Percentiles rank a stretch among this genome's conserved stretches.
Conservation (phyloP, 2,113 vertebrate genomes). For the Carlito syrichta region DNA sequence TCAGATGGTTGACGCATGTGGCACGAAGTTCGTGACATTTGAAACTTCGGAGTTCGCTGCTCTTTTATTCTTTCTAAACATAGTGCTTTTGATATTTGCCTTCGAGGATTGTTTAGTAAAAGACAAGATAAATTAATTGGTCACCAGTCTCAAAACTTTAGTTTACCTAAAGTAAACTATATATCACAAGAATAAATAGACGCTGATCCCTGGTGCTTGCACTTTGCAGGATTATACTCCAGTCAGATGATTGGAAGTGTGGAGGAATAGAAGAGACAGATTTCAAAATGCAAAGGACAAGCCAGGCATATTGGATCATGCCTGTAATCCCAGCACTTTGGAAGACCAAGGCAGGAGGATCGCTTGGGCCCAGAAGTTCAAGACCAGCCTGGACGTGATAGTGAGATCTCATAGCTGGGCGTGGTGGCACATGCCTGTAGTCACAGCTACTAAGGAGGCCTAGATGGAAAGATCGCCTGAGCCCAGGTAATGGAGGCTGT, state of each 20-base stretch:
- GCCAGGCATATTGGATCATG: too few relatives aligned
- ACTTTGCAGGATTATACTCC: not conserved
- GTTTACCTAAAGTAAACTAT: not conserved
- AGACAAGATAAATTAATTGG: not conserved
- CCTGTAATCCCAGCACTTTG: too few relatives aligned
- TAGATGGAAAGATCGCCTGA: too few relatives aligned
- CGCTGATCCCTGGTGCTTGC: not conserved
- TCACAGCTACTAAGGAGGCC: too few relatives aligned
- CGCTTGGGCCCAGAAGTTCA: too few relatives aligned
- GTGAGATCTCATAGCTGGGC: too few relatives aligned
- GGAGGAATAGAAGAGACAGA: slow-evolving; percentile 18
- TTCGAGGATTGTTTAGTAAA: not conserved
- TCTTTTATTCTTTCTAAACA: slow-evolving; percentile 12
- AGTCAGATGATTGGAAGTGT: not conserved
- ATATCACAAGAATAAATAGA: not conserved
- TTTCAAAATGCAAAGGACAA: slow-evolving; percentile 14
- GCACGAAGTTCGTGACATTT: not conserved
- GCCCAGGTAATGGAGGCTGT: too few relatives aligned
- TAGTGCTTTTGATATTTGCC: slow-evolving; percentile 20
- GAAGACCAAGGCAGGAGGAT: too few relatives aligned
- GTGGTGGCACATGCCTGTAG: too few relatives aligned
- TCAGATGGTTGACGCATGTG: not conserved
- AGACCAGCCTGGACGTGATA: too few relatives aligned
- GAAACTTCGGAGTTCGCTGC: not conserved
- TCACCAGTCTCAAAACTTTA: not conserved